Base-by-base conservation (phyloP, 30 jellyfish, hydroid and myxozoan species). In the Sanderia malayensis region DNA sequence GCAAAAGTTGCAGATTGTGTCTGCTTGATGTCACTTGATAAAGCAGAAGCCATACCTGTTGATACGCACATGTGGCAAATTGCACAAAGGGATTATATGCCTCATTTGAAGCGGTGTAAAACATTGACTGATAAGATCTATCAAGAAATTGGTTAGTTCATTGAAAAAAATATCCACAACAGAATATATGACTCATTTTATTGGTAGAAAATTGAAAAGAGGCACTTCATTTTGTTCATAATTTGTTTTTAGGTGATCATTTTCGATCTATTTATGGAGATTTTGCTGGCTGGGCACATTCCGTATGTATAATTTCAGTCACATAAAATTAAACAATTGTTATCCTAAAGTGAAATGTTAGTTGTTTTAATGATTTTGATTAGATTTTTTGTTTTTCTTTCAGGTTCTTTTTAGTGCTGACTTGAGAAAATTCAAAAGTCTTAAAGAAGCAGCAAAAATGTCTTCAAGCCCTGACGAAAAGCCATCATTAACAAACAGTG, bases 241-340 rank as follows among this genome's bases (percentile, higher is more conserved):
- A 0, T 47, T 79, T 25, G 23, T 17, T 76, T 77, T 19, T 29
- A 88, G 97, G 95, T 70, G 88, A 88, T 65, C 86, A 69, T 61
- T 88, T 81, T 70, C 55, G 95, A 24, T 69, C 61, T 4, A 86
- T 81, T 4, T 88, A 73, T 74, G 97, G 97, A 0, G 89, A 81
- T 31, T 88, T 60, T 88, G 94, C 97, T 27, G 97, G 97, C 31
- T 88, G 97, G 97, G 97, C 97, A 31, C 97, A 88, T 37, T 88
- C 97, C 20, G 97, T 88, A 52, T 57, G 86, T 82, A 41, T 9
- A 9, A 1, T 0, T 1, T 1, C 17, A 8, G 20, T 24, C 27
- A 25, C 62, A 18, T 0, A 26, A 17, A 0, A 41, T 8, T 33
- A 7, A 3, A 11, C 29, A 11, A 20, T 27, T 30, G 31, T 64